Conservation (phyloP, 2,113 vertebrate species). For the Glaucidium brasilianum region DNA sequence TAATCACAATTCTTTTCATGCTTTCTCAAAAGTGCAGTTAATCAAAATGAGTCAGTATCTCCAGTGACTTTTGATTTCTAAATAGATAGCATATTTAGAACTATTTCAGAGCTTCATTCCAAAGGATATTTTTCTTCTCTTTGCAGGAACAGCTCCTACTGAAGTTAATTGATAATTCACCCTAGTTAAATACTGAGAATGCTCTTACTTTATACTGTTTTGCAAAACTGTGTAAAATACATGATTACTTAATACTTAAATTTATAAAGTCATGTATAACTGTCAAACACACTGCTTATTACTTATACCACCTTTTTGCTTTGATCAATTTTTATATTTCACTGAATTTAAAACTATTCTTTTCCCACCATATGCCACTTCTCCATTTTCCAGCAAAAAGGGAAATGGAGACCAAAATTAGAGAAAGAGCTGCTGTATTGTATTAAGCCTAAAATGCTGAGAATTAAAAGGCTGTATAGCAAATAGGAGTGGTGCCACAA, state of each 20-base stretch:
- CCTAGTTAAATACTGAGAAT: not conserved
- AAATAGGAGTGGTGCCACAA: not conserved
- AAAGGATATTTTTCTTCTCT: not conserved
- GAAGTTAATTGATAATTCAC: not conserved
- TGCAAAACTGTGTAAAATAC: not conserved
- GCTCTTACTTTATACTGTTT: not conserved
- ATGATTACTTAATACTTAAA: not conserved
- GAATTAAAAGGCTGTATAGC: not conserved
- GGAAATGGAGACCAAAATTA: not conserved
- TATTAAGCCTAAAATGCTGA: not conserved
- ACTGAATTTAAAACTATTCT: not conserved
- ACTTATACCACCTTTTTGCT: not conserved
- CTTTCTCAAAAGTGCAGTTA: not conserved
- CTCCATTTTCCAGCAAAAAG: not conserved
- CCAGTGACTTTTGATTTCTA: not conserved
- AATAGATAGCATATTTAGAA: not conserved
- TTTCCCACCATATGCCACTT: not conserved
- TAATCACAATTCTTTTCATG: not conserved
- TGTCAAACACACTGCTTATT: not conserved
- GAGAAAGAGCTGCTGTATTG: not conserved
- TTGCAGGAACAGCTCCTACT: not conserved
- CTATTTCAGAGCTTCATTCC: not conserved
- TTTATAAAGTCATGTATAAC: not conserved
- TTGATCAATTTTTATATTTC: not conserved
- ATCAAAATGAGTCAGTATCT: not conserved